Base-by-base conservation (phyloP, 2,113 vertebrate species). In the Nycticryphes semicollaris region DNA sequence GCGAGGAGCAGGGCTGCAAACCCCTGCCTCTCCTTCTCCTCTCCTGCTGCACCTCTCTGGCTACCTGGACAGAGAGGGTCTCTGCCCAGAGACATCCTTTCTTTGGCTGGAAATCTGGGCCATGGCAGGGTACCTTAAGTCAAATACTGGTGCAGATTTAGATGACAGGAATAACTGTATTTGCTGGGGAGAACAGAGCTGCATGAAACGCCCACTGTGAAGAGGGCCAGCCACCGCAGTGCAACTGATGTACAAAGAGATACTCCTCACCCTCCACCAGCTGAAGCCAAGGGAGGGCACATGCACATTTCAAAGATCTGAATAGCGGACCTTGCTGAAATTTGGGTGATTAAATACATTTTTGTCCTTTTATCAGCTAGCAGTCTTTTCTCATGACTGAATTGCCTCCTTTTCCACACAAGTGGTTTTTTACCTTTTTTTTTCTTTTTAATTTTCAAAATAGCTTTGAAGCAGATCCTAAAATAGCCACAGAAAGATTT, bases 11-110 rank as follows among this genome's bases (percentile, higher is more conserved):
- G 3, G 1, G 43, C 28, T 76, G 35, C 41, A 77, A 90, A 12
- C 12, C 47, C 78, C 60, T 70, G 27, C 45, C n/a, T 84, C 14
- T 37, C 39, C 50, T 15, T 15, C 5, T 57, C 33, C 20, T 74
- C 28, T 80, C 17, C 75, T 54, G 14, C 19, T 1, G 0, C 68
- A 50, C 4, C 60, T 31, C 37, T 22, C 1, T 0, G 16, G 30
- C 51, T 4, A 28, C n/a, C 60, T 41, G 70, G 56, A 47, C 7
- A 13, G 20, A 28, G 31, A 12, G 3, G 25, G 56, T 72, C 28
- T 48, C 30, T 25, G 17, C 16, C 43, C 21, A 39, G 14, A 20
- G 7, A 25, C 64, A 43, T 57, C 45, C 23, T 21, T 48, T 47
- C 24, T 80, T 43, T 37, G 67, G 16, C 39, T 79, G 66, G 43